Evolutionary conservation across 1,140 invertebrate species (phyloP).

Genomic region (Prorops nasuta): DNA sequence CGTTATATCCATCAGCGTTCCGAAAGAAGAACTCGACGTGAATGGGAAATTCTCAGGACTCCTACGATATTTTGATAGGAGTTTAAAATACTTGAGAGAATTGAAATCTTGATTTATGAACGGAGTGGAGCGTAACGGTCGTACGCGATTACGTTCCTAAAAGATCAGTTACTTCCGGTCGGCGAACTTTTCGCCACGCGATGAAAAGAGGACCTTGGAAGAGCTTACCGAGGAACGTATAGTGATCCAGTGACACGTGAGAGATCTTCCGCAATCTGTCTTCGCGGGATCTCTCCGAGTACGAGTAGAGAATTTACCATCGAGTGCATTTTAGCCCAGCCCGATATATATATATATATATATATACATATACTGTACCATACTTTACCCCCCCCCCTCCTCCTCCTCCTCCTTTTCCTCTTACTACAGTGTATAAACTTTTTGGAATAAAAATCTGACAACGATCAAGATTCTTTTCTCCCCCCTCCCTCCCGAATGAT

Average conservation of each 20-base stretch:
- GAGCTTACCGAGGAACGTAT: background rate
- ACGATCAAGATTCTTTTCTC: too few species aligned
- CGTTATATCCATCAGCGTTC: too few species aligned
- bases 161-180: constrained; percentile 17
- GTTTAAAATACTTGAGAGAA: too few species aligned
- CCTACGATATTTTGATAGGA: too few species aligned
- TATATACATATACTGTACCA: too few species aligned
- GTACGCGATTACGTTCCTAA: background rate
- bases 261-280: constrained; percentile 7
- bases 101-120: constrained; percentile 31
- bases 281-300: background rate
- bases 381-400: too few species aligned
- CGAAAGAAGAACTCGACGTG: too few species aligned
- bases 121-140: background rate
- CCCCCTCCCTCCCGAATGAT: background rate
- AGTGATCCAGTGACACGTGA: constrained; percentile 10
- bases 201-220: background rate
- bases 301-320: too few species aligned
- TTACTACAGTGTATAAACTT: background rate
- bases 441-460: too few species aligned
- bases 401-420: background rate
- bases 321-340: too few species aligned
- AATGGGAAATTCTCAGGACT: too few species aligned
- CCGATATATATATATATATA: too few species aligned
- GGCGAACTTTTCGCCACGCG: constrained; percentile 5